phyloP scores from a whole-genome alignment of 2,113 vertebrate genomes.

The Neolamprologus kungweensis region DNA sequence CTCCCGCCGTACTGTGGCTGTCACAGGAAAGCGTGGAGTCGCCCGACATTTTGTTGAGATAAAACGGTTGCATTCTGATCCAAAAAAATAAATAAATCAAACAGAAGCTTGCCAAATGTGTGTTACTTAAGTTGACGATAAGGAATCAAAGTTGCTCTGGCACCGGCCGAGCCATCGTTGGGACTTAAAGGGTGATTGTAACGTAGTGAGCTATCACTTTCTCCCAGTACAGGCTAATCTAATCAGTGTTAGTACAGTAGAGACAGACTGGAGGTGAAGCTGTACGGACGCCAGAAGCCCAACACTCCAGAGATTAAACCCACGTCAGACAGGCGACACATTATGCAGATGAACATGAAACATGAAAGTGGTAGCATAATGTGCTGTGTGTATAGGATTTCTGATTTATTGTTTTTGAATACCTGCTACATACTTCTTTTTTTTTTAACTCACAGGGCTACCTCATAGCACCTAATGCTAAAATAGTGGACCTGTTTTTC shows the following conservation, averaged over 20 bases:
- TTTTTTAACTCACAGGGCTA: background rate
- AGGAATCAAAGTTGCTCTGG: conserved; percentile 35
- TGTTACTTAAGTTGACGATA: conserved; percentile 25
- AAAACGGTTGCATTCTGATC: background rate
- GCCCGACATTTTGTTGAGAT: background rate
- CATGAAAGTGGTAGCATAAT: background rate
- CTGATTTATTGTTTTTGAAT: background rate
- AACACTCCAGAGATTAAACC: conserved; percentile 30
- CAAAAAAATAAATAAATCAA: background rate
- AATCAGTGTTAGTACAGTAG: conserved; percentile 43
- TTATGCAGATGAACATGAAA: background rate
- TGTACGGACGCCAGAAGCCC: conserved; percentile 24
- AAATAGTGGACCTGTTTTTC: conserved; percentile 9
- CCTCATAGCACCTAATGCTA: background rate
- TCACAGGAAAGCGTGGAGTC: background rate
- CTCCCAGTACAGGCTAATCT: conserved; percentile 37
- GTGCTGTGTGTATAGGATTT: background rate
- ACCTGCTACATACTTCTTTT: background rate
- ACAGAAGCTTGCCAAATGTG: conserved; percentile 10
- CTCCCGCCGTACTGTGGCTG: background rate
- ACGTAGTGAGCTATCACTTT: conserved; percentile 6
- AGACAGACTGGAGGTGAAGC: conserved; percentile 32
- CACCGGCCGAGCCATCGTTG: background rate
- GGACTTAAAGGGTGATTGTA: conserved; percentile 8
- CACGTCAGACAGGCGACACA: background rate